phyloP scores from a whole-genome alignment of 1,140 invertebrate species.

The Gonatopus flavifemur region DNA sequence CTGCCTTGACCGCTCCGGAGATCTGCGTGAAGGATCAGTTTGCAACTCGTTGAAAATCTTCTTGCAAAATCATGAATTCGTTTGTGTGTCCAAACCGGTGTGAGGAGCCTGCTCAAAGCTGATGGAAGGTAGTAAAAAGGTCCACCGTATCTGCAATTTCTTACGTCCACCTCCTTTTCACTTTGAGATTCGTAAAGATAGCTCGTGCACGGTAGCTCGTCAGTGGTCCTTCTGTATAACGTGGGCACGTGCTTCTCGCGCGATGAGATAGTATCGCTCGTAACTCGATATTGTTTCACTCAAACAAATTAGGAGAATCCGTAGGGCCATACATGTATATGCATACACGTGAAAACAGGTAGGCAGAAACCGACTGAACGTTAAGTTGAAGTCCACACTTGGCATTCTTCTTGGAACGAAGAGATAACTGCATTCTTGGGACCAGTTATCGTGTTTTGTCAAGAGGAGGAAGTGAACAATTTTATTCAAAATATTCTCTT shows the following conservation, averaged over 20 bases:
- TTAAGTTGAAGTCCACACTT: slow-evolving; percentile 45
- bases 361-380: slow-evolving; percentile 29
- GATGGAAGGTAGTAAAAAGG: slow-evolving; percentile 24
- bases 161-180: neutral
- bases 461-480: no score
- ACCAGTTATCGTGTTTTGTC: no score
- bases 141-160: slow-evolving; percentile 3
- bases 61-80: slow-evolving; percentile 19
- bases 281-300: slow-evolving; percentile 59
- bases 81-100: slow-evolving; percentile 3
- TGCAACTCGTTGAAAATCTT: slow-evolving; percentile 20
- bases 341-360: slow-evolving; percentile 35
- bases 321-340: no score
- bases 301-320: slow-evolving; percentile 55
- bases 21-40: neutral
- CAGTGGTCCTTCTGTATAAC: slow-evolving; percentile 44
- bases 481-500: no score
- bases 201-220: slow-evolving; percentile 48
- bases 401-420: slow-evolving; percentile 35
- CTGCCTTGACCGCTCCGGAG: neutral
- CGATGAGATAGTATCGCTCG: slow-evolving; percentile 51
- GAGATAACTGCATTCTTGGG: slow-evolving; percentile 20
- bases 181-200: slow-evolving; percentile 46
- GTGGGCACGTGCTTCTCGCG: slow-evolving; percentile 50
- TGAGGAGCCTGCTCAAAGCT: slow-evolving; percentile 4